Evolutionary conservation across 2,888 invertebrate genomes (phyloP).

Genomic region (Deilephila elpenor): DNA sequence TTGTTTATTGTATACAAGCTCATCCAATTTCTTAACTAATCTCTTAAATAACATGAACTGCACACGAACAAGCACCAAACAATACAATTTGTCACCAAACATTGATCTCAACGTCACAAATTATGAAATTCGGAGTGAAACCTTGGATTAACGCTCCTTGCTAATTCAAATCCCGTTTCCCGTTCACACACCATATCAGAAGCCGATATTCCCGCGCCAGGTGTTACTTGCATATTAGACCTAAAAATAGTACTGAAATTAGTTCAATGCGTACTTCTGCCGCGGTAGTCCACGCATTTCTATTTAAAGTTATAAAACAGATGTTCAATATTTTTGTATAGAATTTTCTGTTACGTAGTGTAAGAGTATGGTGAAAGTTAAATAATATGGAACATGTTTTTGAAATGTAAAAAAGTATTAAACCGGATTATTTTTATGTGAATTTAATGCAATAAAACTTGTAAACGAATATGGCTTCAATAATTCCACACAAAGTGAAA

Average conservation of each 20-base stretch:
- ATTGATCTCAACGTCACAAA: neutral
- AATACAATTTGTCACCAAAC: too few relatives aligned
- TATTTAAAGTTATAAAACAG: neutral
- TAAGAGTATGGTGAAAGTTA: too few relatives aligned
- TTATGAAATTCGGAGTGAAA: neutral
- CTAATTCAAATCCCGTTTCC: slow-evolving; percentile 22
- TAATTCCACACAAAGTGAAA: too few relatives aligned
- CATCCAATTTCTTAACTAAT: neutral
- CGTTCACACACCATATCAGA: slow-evolving; percentile 12
- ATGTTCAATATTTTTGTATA: neutral
- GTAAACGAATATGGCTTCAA: too few relatives aligned
- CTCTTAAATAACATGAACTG: too few relatives aligned
- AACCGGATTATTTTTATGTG: too few relatives aligned
- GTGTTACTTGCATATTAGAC: slow-evolving; percentile 6
- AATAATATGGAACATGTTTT: too few relatives aligned
- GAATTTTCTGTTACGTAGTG: too few relatives aligned
- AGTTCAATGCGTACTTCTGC: slow-evolving; percentile 12
- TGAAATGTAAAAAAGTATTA: too few relatives aligned
- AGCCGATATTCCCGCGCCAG: slow-evolving; percentile 9
- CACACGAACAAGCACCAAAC: too few relatives aligned
- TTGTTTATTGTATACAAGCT: too few relatives aligned
- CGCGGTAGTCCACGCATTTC: neutral
- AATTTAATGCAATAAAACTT: too few relatives aligned
- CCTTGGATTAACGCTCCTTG: neutral
- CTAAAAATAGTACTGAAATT: slow-evolving; percentile 23